Percentiles rank a stretch among this genome's conserved stretches.
These are phyloP conservation scores for Smithornis capensis DNA, from an alignment of 2,113 vertebrate species.

Conservation along the genomic window DNA sequence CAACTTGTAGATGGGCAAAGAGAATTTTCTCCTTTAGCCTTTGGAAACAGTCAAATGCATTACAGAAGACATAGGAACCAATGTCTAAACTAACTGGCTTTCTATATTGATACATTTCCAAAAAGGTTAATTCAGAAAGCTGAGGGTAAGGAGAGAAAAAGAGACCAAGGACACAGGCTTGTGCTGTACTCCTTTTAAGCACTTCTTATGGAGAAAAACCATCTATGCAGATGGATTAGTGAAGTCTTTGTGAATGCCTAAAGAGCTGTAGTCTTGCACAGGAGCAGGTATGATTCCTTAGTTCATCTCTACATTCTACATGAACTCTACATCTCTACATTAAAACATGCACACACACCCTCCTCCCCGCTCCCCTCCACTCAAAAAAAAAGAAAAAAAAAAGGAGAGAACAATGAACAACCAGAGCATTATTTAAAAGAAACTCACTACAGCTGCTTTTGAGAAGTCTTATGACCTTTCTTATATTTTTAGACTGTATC, in stretches of 20 bases:
- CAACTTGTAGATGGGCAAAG: not conserved
- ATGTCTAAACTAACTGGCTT: not conserved
- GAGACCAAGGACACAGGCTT: not conserved
- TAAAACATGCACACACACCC: not conserved
- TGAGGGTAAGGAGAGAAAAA: fast-evolving
- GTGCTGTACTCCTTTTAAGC: not conserved
- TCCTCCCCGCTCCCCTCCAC: not conserved
- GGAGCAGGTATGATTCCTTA: not conserved
- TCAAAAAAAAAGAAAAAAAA: not conserved
- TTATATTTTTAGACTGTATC: slow-evolving; percentile 42
- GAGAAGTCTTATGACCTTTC: slow-evolving; percentile 10
- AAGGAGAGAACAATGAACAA: fast-evolving
- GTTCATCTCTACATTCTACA: too few relatives aligned
- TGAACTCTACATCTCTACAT: not conserved
- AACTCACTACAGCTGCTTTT: not conserved
- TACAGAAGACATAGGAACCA: not conserved
- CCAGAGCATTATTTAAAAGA: not conserved
- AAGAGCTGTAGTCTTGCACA: not conserved
- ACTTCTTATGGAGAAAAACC: not conserved
- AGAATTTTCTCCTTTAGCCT: not conserved
- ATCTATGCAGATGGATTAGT: not conserved
- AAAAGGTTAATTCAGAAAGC: not conserved
- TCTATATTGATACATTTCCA: not conserved
- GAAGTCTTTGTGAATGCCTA: not conserved
- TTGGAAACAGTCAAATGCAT: not conserved